phyloP scores from a whole-genome alignment of 1,140 invertebrate genomes.

The Pomacea maculata region DNA sequence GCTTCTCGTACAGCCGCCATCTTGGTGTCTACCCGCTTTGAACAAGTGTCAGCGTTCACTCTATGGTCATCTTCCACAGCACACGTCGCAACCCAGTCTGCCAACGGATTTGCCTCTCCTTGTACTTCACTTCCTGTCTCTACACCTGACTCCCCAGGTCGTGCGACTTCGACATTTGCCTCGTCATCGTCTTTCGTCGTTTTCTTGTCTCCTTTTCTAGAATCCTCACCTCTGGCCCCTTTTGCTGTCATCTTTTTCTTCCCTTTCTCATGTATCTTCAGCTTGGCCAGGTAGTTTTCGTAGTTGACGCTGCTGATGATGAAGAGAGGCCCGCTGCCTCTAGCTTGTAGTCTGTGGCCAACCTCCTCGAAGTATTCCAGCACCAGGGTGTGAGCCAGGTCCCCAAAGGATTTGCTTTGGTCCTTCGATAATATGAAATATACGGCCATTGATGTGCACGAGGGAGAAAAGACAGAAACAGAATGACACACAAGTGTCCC shows the following conservation, averaged over 20 bases:
- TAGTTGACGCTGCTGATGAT: constrained; percentile 19
- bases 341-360: not conserved
- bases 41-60: no score
- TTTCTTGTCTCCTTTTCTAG: not conserved
- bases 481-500: no score
- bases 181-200: no score
- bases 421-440: not conserved
- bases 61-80: no score
- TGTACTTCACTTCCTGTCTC: no score
- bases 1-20: no score
- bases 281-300: constrained; percentile 20
- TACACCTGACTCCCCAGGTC: no score
- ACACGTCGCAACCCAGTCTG: no score
- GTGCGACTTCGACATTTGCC: not conserved
- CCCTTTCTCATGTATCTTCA: not conserved
- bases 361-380: constrained; percentile 11
- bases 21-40: no score
- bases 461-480: not conserved
- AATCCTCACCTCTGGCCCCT: not conserved
- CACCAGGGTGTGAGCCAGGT: constrained; percentile 21
- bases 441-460: not conserved
- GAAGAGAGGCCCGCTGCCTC: not conserved
- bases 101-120: no score
- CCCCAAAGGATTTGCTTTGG: not conserved
- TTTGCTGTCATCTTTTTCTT: not conserved